Evolutionary conservation across 2,888 invertebrate genomes (phyloP).

Genomic region (Dendrolimus houi): DNA sequence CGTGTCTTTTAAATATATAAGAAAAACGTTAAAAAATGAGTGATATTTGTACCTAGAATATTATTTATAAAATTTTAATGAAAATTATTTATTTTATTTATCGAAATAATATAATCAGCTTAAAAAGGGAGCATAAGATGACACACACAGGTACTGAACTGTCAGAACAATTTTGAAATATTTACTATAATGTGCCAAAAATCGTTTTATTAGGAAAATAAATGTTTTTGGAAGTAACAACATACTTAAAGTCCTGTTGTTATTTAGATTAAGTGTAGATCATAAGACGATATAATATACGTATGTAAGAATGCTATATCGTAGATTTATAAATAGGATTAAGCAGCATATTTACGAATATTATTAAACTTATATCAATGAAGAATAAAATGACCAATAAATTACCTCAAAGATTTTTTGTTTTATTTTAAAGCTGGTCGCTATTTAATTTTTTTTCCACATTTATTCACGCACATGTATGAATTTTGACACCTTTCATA

Average conservation of each 20-base stretch:
- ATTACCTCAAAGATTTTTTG: constrained; percentile 18
- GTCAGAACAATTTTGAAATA: not conserved
- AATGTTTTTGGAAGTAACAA: not conserved
- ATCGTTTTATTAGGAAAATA: constrained; percentile 1
- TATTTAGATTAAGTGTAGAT: not conserved
- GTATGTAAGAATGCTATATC: not conserved
- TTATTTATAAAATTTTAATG: constrained; percentile 9
- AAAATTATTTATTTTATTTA: constrained; percentile 16
- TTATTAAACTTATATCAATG: no score
- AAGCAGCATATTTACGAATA: no score
- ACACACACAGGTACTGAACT: not conserved
- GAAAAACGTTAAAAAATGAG: not conserved
- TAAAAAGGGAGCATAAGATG: constrained; percentile 2
- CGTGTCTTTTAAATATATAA: no score
- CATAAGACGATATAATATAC: not conserved
- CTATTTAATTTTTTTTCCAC: not conserved
- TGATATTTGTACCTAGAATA: constrained; percentile 5
- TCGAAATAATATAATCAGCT: not conserved
- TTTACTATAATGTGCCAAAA: constrained; percentile 7
- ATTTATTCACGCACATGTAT: no score
- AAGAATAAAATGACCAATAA: constrained; percentile 18
- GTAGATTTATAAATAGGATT: no score
- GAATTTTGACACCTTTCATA: no score
- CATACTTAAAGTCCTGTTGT: not conserved
- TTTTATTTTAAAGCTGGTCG: not conserved